phyloP scores from a whole-genome alignment of 1,140 invertebrate genomes.

The Argopecten irradians region DNA sequence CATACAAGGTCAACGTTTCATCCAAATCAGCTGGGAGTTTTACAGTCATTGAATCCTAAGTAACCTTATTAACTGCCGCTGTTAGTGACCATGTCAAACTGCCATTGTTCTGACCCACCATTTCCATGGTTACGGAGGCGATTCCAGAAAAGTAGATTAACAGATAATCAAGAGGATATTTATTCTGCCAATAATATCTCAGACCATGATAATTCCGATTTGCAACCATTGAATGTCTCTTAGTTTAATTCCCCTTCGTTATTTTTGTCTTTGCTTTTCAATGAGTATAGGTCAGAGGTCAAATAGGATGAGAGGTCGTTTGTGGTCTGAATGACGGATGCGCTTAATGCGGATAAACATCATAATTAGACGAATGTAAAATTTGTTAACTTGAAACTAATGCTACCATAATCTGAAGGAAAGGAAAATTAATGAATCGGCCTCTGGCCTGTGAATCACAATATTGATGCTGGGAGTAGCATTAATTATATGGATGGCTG shows the following conservation, averaged over 20 bases:
- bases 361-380: not conserved
- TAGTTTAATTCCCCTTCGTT: not conserved
- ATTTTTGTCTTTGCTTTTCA: not conserved
- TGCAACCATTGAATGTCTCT: not conserved
- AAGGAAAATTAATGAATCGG: not conserved
- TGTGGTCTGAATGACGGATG: not conserved
- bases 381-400: conserved; percentile 5
- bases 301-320: not conserved
- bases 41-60: not conserved
- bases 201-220: not conserved
- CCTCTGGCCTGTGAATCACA: not conserved
- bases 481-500: not conserved
- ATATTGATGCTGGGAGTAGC: not conserved
- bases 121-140: not conserved
- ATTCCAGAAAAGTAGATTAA: not conserved
- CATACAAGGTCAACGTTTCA: not conserved
- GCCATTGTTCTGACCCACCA: not conserved
- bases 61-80: not conserved
- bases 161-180: not conserved
- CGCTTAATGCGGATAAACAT: not conserved
- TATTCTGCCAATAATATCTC: conserved; percentile 1
- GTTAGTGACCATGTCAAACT: not conserved
- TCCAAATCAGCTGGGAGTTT: not conserved
- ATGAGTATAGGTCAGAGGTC: not conserved
- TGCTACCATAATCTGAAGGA: not conserved